These are phyloP conservation scores for Ectemnius continuus DNA, from an alignment of 2,888 invertebrate species.

Conservation along the genomic window DNA sequence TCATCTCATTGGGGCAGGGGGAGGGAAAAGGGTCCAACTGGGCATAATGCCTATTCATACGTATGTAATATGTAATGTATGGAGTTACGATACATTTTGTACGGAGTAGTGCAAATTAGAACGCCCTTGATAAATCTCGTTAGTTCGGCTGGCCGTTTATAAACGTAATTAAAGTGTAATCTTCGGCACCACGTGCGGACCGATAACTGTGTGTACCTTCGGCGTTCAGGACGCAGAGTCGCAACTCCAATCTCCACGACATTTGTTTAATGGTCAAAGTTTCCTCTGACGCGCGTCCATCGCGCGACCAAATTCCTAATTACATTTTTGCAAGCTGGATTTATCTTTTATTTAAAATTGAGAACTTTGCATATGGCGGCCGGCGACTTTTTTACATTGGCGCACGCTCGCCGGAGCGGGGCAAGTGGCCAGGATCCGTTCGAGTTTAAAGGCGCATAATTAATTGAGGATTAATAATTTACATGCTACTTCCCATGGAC, in stretches of 20 bases:
- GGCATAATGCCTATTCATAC: constrained; percentile 45
- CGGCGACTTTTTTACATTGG: neutral
- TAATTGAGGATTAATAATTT: constrained; percentile 47
- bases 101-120: constrained; percentile 50
- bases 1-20: neutral
- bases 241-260: neutral
- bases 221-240: neutral
- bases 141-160: constrained; percentile 60
- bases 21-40: neutral
- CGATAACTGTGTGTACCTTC: constrained; percentile 22
- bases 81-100: constrained; percentile 53
- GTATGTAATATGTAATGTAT: constrained; percentile 51
- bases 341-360: too few relatives aligned
- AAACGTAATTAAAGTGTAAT: constrained; percentile 66
- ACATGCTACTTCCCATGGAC: constrained; percentile 23
- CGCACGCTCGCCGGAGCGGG: too few relatives aligned
- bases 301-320: too few relatives aligned
- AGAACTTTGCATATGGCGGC: neutral
- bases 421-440: neutral
- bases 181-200: constrained; percentile 40
- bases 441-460: constrained; percentile 2
- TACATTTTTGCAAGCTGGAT: too few relatives aligned
- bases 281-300: neutral
- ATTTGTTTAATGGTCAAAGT: neutral
- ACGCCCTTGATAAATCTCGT: constrained; percentile 63